These are phyloP conservation scores for Chamaetylas fuelleborni DNA, from an alignment of 2,113 vertebrate species.

Conservation along the genomic window DNA sequence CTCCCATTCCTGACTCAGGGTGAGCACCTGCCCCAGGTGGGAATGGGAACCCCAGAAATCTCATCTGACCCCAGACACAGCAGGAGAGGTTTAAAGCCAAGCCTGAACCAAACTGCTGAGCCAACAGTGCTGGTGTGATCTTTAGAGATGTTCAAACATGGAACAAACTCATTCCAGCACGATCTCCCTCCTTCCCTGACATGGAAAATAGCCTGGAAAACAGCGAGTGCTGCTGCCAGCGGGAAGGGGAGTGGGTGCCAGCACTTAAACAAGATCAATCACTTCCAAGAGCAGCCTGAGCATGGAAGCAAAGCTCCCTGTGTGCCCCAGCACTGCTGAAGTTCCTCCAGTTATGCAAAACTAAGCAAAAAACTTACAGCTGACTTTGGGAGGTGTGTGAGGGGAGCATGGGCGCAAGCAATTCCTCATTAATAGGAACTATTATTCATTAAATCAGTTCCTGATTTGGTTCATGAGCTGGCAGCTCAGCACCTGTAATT, in stretches of 20 bases:
- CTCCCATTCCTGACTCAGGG: background rate
- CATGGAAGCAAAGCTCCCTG: background rate
- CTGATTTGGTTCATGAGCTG: background rate
- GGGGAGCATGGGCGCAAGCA: background rate
- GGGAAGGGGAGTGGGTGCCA: background rate
- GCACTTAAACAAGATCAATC: background rate
- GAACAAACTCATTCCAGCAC: background rate
- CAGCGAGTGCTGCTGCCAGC: background rate
- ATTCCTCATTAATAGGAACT: background rate
- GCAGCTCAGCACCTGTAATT: no score
- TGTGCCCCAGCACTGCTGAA: background rate
- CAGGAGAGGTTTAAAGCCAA: background rate
- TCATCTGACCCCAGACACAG: background rate
- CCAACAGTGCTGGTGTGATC: rapidly evolving
- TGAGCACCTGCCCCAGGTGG: background rate
- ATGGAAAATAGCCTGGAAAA: background rate
- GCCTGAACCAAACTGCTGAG: background rate
- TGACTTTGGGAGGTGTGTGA: background rate
- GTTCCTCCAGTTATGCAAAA: background rate
- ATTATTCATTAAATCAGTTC: background rate
- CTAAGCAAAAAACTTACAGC: background rate
- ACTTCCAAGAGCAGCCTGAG: background rate
- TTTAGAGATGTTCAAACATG: background rate
- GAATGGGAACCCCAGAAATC: rapidly evolving
- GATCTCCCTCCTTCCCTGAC: background rate